These are phyloP conservation scores for Amphiprion percula DNA, from an alignment of 2,113 vertebrate species.

Conservation along the genomic window DNA sequence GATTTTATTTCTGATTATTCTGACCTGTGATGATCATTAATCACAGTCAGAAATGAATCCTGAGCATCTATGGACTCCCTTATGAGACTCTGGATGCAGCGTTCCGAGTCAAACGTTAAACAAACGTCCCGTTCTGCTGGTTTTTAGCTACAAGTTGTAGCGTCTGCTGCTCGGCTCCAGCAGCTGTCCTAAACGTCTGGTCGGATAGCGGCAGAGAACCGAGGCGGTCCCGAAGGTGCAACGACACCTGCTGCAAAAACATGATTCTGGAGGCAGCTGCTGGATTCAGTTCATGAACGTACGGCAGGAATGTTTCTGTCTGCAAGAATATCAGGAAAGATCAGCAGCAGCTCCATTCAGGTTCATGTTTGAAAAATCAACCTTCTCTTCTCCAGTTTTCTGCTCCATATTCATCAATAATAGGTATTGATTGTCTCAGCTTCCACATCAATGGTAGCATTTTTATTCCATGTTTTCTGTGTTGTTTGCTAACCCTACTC, in stretches of 20 bases:
- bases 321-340: background rate
- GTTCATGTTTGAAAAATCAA: too few species aligned
- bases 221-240: slow-evolving; percentile 67
- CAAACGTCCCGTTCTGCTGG: slow-evolving; percentile 29
- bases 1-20: too few species aligned
- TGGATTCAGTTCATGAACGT: slow-evolving; percentile 43
- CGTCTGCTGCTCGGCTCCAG: slow-evolving; percentile 52
- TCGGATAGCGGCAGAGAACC: slow-evolving; percentile 60
- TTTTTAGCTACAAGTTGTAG: slow-evolving; percentile 46
- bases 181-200: slow-evolving; percentile 72
- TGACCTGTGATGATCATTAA: too few species aligned
- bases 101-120: slow-evolving; percentile 11
- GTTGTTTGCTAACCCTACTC: too few species aligned
- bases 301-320: slow-evolving; percentile 5
- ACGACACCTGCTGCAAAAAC: slow-evolving; percentile 76
- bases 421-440: too few species aligned
- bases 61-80: too few species aligned
- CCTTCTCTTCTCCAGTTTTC: too few species aligned
- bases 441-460: too few species aligned
- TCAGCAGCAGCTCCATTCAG: too few species aligned
- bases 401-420: too few species aligned
- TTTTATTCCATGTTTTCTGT: too few species aligned
- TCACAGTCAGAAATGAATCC: too few species aligned
- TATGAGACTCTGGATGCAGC: slow-evolving; percentile 5
- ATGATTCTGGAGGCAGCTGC: slow-evolving; percentile 72